Conservation (phyloP, 2,888 invertebrate genomes). For the Rhodophaea formosa region DNA sequence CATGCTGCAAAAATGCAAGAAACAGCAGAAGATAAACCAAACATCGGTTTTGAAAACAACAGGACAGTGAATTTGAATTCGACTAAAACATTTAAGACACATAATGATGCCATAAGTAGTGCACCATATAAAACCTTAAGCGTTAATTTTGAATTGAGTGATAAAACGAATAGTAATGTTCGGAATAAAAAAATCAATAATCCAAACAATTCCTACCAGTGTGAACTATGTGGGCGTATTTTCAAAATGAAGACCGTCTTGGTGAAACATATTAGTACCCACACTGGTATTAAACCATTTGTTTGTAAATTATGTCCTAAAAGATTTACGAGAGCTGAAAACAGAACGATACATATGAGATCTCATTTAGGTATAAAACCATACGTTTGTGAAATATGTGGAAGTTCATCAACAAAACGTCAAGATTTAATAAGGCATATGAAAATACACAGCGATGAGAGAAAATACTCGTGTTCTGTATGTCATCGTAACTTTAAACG, state of each 20-base stretch:
- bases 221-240: slow-evolving; percentile 40
- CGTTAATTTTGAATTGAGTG: neutral
- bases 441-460: slow-evolving; percentile 44
- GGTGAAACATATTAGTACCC: slow-evolving; percentile 52
- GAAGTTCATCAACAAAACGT: slow-evolving; percentile 43
- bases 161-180: neutral
- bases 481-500: slow-evolving; percentile 44
- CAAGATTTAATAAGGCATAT: slow-evolving; percentile 44
- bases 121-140: neutral
- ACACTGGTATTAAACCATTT: slow-evolving; percentile 51
- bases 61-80: neutral
- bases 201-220: slow-evolving; percentile 27
- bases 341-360: slow-evolving; percentile 71
- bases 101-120: neutral
- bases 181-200: neutral
- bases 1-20: neutral
- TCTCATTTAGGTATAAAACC: slow-evolving; percentile 74
- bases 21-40: neutral
- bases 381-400: slow-evolving; percentile 72
- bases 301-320: slow-evolving; percentile 56
- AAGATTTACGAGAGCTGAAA: slow-evolving; percentile 58
- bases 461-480: slow-evolving; percentile 37
- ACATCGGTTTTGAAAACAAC: neutral
- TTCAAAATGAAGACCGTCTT: slow-evolving; percentile 35
- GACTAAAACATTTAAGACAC: neutral